A percentile compares a stretch with the other conserved stretches of the same genome.
These are phyloP conservation scores for Lithophane leautieri DNA, from an alignment of 2,888 invertebrate genomes.

Conservation along the genomic window DNA sequence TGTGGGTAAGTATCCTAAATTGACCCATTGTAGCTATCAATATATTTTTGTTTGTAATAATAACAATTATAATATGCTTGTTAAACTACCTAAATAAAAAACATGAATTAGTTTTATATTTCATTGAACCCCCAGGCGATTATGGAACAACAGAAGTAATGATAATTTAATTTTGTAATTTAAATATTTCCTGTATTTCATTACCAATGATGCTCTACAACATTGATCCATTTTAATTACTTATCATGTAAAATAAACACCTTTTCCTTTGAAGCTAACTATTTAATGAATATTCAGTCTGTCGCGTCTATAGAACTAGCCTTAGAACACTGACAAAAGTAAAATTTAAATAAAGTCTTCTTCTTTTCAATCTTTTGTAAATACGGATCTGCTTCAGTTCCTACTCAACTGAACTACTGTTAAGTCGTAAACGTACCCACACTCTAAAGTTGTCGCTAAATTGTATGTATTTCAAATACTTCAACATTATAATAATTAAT, in stretches of 20 bases:
- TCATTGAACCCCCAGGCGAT: conserved; percentile 26
- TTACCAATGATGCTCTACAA: conserved; percentile 9
- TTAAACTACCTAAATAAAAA: conserved; percentile 20
- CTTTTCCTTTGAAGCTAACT: conserved; percentile 41
- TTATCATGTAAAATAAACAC: conserved; percentile 27
- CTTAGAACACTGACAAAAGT: conserved; percentile 41
- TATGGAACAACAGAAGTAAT: conserved; percentile 10
- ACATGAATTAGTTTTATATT: conserved; percentile 30
- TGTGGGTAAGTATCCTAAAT: conserved; percentile 17
- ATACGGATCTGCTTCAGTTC: conserved; percentile 25
- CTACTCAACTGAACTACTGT: conserved; percentile 20
- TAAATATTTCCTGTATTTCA: conserved; percentile 4
- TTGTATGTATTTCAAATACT: conserved; percentile 60
- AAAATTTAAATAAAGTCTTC: conserved; percentile 27
- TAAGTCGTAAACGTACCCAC: conserved; percentile 57
- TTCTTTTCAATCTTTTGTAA: conserved; percentile 29
- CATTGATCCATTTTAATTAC: conserved; percentile 4
- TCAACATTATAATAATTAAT: conserved; percentile 63
- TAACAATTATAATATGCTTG: conserved; percentile 19
- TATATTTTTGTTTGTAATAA: conserved; percentile 3
- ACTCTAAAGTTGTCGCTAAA: conserved; percentile 57
- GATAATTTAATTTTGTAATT: not conserved
- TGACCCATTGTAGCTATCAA: conserved; percentile 15
- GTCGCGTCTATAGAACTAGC: conserved; percentile 42
- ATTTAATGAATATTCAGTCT: conserved; percentile 61